Evolutionary conservation across 2,797 vertebrate genomes (phyloP).

Genomic region (Brachyrhaphis roseni): DNA sequence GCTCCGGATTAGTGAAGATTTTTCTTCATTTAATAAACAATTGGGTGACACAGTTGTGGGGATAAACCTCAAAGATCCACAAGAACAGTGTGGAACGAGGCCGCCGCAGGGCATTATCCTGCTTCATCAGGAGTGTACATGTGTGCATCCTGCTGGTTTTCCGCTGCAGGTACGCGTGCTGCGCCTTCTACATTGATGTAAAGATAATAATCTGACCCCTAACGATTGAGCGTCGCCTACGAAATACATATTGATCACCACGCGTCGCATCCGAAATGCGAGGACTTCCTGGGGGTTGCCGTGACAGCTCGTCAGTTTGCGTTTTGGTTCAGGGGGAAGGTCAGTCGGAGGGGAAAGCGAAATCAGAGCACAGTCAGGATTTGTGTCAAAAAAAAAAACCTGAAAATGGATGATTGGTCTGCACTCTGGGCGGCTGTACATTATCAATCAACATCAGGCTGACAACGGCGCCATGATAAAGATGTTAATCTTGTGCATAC

Average conservation of each 20-base stretch:
- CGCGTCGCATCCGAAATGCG: not conserved
- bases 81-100: constrained; percentile 52
- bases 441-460: constrained; percentile 39
- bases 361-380: constrained; percentile 52
- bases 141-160: constrained; percentile 4
- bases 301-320: constrained; percentile 7
- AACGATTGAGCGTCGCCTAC: constrained; percentile 35
- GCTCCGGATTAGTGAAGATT: constrained; percentile 81
- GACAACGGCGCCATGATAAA: constrained; percentile 23
- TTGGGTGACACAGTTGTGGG: constrained; percentile 74
- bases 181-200: not conserved
- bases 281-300: not conserved
- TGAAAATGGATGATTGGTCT: constrained; percentile 18
- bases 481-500: constrained; percentile 49
- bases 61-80: constrained; percentile 79
- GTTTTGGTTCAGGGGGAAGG: constrained; percentile 2
- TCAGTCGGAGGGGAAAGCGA: constrained; percentile 45
- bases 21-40: constrained; percentile 83
- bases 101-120: constrained; percentile 53
- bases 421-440: constrained; percentile 1
- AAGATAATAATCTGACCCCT: constrained; percentile 37
- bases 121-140: constrained; percentile 39
- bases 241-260: constrained; percentile 31
- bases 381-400: constrained; percentile 38
- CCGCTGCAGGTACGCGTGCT: constrained; percentile 23